These are phyloP conservation scores for Myotis myotis DNA, from an alignment of 2,797 vertebrate genomes.

Conservation along the genomic window DNA sequence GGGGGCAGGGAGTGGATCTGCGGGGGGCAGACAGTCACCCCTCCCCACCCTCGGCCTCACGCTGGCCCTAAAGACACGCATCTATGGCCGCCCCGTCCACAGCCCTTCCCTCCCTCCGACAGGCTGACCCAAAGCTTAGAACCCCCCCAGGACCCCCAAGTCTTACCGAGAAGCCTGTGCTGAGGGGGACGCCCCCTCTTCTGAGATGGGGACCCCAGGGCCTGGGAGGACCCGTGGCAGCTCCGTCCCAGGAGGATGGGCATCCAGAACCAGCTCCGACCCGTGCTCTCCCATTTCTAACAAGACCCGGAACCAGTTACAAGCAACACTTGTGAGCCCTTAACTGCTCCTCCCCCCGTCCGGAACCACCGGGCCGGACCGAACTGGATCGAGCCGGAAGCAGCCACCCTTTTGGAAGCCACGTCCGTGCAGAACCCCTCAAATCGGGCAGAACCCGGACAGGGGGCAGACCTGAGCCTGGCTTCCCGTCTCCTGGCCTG, in stretches of 20 bases:
- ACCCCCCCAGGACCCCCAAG: not conserved
- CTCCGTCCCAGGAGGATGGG: not conserved
- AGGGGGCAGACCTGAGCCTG: not conserved
- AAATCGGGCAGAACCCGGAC: no score
- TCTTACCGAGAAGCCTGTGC: not conserved
- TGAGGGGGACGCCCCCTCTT: not conserved
- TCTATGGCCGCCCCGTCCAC: not conserved
- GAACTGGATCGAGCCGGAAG: not conserved
- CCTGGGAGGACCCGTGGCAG: accelerated
- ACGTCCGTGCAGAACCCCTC: no score
- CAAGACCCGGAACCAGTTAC: not conserved
- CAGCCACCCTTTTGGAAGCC: no score
- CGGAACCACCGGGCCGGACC: no score
- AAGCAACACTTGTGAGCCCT: not conserved
- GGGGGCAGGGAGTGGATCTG: no score
- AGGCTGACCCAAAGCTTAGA: not conserved
- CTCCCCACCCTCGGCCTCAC: accelerated
- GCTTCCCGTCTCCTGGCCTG: not conserved
- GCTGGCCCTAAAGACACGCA: not conserved
- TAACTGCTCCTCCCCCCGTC: not conserved
- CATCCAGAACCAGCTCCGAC: not conserved
- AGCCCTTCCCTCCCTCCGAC: not conserved
- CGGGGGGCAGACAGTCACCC: accelerated
- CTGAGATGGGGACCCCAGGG: no score
- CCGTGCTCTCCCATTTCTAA: not conserved